Percentiles rank a stretch among this genome's conserved stretches.
phyloP scores from a whole-genome alignment of 2,888 invertebrate genomes.

The Drosophila greeni region DNA sequence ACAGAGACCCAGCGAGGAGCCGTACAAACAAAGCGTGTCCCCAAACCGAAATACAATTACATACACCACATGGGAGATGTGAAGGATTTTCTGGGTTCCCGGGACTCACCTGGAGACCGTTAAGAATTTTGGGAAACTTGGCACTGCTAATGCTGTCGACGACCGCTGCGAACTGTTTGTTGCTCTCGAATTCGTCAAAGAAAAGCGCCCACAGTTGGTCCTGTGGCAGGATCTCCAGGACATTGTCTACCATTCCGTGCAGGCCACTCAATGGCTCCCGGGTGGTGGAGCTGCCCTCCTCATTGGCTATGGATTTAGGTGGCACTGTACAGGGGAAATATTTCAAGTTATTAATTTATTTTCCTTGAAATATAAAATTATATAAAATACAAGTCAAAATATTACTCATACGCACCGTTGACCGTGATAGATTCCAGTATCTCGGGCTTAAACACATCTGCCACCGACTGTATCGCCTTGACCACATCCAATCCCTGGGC shows the following conservation, averaged over 20 bases:
- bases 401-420: conserved; percentile 55
- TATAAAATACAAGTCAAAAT: not conserved
- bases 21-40: conserved; percentile 38
- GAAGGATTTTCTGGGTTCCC: not conserved
- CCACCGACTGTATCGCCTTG: conserved; percentile 60
- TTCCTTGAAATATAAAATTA: not conserved
- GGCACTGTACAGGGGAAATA: not conserved
- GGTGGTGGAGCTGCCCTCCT: conserved; percentile 24
- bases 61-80: conserved; percentile 19
- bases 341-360: not conserved
- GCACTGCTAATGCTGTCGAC: conserved; percentile 75
- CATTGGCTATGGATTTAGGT: not conserved
- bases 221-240: conserved; percentile 76
- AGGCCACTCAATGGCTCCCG: conserved; percentile 72
- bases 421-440: conserved; percentile 12
- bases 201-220: conserved; percentile 77
- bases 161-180: conserved; percentile 75
- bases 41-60: conserved; percentile 33
- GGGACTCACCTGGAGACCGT: conserved; percentile 75
- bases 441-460: conserved; percentile 53
- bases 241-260: conserved; percentile 76
- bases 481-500: conserved; percentile 76
- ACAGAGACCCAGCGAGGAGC: not conserved
- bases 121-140: conserved; percentile 72
- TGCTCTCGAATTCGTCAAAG: conserved; percentile 77